phyloP scores from a whole-genome alignment of 2,888 invertebrate genomes.

The Cinara cedri region DNA sequence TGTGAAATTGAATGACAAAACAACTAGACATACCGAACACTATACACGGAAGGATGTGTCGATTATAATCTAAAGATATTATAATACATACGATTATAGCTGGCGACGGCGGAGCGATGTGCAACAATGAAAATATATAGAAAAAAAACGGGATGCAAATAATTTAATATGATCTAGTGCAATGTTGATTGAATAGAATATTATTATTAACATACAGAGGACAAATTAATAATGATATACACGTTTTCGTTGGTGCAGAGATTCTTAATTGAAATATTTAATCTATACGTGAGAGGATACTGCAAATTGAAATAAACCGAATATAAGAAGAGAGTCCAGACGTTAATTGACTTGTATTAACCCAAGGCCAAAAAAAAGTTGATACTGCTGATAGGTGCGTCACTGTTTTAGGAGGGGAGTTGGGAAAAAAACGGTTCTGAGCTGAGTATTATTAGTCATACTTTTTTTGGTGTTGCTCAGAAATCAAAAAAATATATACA shows the following conservation, averaged over 20 bases:
- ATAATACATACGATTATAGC: slow-evolving; percentile 20
- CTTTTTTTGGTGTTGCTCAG: too few species aligned
- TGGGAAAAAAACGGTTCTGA: too few species aligned
- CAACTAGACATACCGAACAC: slow-evolving; percentile 18
- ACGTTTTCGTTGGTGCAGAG: slow-evolving; percentile 21
- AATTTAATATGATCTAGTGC: slow-evolving; percentile 29
- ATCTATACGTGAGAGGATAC: too few species aligned
- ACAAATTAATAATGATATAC: slow-evolving; percentile 42
- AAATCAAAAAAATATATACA: too few species aligned
- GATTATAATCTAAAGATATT: slow-evolving; percentile 50
- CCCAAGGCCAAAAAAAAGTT: too few species aligned
- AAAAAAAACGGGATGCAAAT: slow-evolving; percentile 49
- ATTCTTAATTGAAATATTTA: slow-evolving; percentile 20
- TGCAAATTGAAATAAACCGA: slow-evolving; percentile 14
- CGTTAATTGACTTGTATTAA: not conserved
- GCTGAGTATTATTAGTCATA: too few species aligned
- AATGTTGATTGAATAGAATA: slow-evolving; percentile 35
- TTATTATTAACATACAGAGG: slow-evolving; percentile 5
- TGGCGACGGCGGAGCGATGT: not conserved
- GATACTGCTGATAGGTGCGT: too few species aligned
- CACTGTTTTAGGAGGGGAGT: too few species aligned
- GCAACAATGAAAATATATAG: slow-evolving; percentile 30
- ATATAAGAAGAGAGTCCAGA: too few species aligned
- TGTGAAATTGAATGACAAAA: slow-evolving; percentile 51
- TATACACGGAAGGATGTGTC: slow-evolving; percentile 40